phyloP scores from a whole-genome alignment of 2,888 invertebrate genomes.

The Dasypolia templi region DNA sequence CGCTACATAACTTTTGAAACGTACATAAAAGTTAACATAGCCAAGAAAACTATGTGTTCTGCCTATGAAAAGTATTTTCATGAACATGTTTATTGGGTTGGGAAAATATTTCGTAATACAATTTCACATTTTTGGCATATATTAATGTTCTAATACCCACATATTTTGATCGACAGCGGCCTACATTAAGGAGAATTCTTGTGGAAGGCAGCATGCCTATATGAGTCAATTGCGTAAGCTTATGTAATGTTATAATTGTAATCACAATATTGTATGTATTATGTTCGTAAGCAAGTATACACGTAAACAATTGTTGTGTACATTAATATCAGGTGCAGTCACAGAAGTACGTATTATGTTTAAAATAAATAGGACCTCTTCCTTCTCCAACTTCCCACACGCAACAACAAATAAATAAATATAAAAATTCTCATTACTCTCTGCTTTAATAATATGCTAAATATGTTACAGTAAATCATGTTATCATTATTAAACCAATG shows the following conservation, averaged over 20 bases:
- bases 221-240: not conserved
- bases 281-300: not conserved
- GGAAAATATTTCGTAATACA: constrained; percentile 24
- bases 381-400: too few relatives aligned
- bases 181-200: constrained; percentile 27
- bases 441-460: not conserved
- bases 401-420: not conserved
- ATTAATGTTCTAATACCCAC: constrained; percentile 31
- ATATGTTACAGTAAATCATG: not conserved
- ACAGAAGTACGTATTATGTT: not conserved
- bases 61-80: constrained; percentile 33
- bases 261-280: not conserved
- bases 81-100: constrained; percentile 24
- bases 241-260: constrained; percentile 24
- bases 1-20: not conserved
- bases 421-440: too few relatives aligned
- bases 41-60: not conserved
- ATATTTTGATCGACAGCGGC: constrained; percentile 45
- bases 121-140: constrained; percentile 45
- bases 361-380: not conserved
- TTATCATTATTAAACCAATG: not conserved
- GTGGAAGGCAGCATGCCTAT: constrained; percentile 6
- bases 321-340: not conserved
- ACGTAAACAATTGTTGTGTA: not conserved
- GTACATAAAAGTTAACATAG: not conserved